Base-by-base conservation (phyloP, 1,140 invertebrate species). In the Drosophila equinoxialis region DNA sequence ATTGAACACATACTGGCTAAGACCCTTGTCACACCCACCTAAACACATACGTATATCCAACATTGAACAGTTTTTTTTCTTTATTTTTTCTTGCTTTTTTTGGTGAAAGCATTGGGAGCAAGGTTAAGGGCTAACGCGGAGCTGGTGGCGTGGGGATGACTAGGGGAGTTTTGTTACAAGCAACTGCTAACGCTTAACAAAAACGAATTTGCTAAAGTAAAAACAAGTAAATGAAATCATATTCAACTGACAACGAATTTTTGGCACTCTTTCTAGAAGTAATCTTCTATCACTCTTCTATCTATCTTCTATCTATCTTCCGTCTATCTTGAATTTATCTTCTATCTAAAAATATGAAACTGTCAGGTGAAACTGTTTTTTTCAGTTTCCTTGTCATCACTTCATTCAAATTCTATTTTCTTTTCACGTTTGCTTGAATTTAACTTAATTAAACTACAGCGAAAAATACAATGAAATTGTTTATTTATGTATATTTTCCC, bases 1-100 rank as follows among this genome's bases (percentile, higher is more conserved):
- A 74, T 72, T 57, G 68, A 68, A 58, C 61, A 71, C 71, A 67
- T n/a, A 57, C 30, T 13, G 11, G 57, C 68, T 65, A 68, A 68
- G 55, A 65, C 58, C 73, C 17, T 71, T 71, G 61, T 58, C 73
- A 48, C 20, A 63, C 14, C 13, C 54, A 62, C 42, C 17, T 23
- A 41, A 51, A 69, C 45, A 48, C 20, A 54, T 55, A 60, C 42
- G 20, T 35, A 39, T 39, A 39, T 39, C 11, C 37, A n/a, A 54
- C 37, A 17, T 51, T 20, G 45, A 51, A 51, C 17, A 51, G 8
- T 23, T 51, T 51, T 20, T 20, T 8, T 51, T 39, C 11, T 39
- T 11, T 26, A 26, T 26, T 4, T 13, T 39, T 39, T 4, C 10
- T 37, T 37, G 2, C 8, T 11, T 11, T 37, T 3, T 11, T 11